Percentiles rank a stretch among this genome's conserved stretches.
These are phyloP conservation scores for Sepioteuthis lessoniana DNA, from an alignment of 2,888 invertebrate species.

Conservation along the genomic window DNA sequence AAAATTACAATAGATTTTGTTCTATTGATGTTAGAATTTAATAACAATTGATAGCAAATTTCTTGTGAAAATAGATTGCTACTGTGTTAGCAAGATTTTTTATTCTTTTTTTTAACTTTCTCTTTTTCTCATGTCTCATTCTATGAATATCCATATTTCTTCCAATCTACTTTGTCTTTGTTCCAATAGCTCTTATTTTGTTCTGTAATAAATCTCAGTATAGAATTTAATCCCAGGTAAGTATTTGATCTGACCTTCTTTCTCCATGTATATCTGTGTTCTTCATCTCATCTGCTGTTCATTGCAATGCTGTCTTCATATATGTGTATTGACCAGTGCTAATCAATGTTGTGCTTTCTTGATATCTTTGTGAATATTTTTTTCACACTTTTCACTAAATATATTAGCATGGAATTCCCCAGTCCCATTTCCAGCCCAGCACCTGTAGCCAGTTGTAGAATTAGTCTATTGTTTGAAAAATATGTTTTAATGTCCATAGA, in stretches of 20 bases:
- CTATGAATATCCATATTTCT: background rate
- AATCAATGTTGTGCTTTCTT: background rate
- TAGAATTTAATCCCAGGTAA: background rate
- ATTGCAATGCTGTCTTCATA: background rate
- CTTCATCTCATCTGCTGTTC: background rate
- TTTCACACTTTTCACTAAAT: slow-evolving; percentile 17
- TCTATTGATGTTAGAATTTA: no score
- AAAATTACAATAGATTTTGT: no score
- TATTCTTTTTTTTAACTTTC: no score
- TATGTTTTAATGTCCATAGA: background rate
- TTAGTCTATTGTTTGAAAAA: background rate
- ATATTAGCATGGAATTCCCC: background rate
- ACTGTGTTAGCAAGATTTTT: background rate
- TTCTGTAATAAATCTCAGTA: background rate
- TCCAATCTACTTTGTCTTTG: background rate
- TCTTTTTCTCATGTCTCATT: background rate
- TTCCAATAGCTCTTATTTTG: background rate
- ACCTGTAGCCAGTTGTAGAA: background rate
- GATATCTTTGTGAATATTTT: background rate
- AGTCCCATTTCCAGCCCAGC: background rate
- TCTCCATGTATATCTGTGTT: background rate
- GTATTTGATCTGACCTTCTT: background rate
- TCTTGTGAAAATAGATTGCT: background rate
- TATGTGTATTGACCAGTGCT: background rate
- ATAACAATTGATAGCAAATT: background rate